Conservation (phyloP, 2,888 invertebrate genomes). For the Stenolophus ochropezus region DNA sequence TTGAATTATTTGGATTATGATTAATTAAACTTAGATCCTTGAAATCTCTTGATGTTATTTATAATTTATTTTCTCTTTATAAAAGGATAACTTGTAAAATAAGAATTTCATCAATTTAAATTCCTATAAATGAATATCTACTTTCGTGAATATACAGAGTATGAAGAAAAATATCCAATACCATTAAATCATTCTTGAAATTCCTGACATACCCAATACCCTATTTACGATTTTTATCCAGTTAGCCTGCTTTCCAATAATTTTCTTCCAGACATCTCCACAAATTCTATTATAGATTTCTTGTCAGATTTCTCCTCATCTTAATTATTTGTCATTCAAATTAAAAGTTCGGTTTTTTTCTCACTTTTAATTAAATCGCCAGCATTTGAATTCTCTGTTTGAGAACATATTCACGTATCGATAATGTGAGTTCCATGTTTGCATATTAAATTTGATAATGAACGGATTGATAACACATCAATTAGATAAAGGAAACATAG, state of each 20-base stretch:
- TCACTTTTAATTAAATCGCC: not conserved
- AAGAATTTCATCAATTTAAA: no score
- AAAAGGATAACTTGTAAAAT: no score
- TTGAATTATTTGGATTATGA: no score
- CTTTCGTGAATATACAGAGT: not conserved
- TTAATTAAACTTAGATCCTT: no score
- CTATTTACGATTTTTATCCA: not conserved
- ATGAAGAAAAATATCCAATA: not conserved
- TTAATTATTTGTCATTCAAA: not conserved
- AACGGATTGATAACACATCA: slow-evolving; percentile 47
- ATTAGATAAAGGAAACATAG: slow-evolving; percentile 47
- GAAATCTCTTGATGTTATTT: no score
- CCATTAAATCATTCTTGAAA: not conserved
- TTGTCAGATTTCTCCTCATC: not conserved
- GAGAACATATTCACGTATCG: slow-evolving; percentile 21
- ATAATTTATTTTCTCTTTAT: no score
- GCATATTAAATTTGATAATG: slow-evolving; percentile 55
- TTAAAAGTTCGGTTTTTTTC: not conserved
- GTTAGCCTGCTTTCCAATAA: not conserved
- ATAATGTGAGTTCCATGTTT: slow-evolving; percentile 54
- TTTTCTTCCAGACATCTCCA: not conserved
- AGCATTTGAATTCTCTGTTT: slow-evolving; percentile 15
- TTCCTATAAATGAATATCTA: no score
- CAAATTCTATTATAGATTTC: not conserved
- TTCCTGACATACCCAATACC: not conserved